Evolutionary conservation across 2,888 invertebrate genomes (phyloP).

Genomic region (Eudemis profundana): DNA sequence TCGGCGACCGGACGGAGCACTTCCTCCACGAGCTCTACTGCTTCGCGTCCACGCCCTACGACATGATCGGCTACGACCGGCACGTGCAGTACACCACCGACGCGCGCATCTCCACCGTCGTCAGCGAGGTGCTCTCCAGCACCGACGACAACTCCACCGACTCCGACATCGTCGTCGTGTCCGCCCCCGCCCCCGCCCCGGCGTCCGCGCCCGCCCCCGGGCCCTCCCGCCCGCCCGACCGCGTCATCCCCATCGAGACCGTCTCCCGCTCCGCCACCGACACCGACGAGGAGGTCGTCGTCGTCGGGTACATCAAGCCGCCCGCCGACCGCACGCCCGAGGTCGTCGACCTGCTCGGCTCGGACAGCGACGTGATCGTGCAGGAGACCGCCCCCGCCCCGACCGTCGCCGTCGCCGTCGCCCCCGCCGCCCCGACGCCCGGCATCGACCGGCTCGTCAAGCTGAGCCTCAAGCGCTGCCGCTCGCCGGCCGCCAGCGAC

Average conservation of each 20-base stretch:
- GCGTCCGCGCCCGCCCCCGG: conserved; percentile 49
- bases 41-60: conserved; percentile 94
- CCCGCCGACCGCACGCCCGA: conserved; percentile 88
- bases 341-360: conserved; percentile 86
- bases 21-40: conserved; percentile 95
- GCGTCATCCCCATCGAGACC: conserved; percentile 78
- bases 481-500: conserved; percentile 51
- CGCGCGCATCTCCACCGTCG: conserved; percentile 82
- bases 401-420: conserved; percentile 41
- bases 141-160: conserved; percentile 70
- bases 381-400: conserved; percentile 62
- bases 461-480: conserved; percentile 61
- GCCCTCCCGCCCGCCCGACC: conserved; percentile 47
- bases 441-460: conserved; percentile 51
- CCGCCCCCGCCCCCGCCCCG: conserved; percentile 60
- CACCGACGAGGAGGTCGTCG: conserved; percentile 84
- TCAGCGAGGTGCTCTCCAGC: conserved; percentile 82
- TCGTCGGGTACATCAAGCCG: conserved; percentile 88
- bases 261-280: conserved; percentile 79
- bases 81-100: conserved; percentile 87
- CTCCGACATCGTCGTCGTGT: conserved; percentile 72
- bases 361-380: conserved; percentile 81
- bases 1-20: conserved; percentile 91
- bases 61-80: conserved; percentile 92
- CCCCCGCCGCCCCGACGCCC: conserved; percentile 48